phyloP scores from a whole-genome alignment of 2,888 invertebrate genomes.

The Bombyx huttoni region DNA sequence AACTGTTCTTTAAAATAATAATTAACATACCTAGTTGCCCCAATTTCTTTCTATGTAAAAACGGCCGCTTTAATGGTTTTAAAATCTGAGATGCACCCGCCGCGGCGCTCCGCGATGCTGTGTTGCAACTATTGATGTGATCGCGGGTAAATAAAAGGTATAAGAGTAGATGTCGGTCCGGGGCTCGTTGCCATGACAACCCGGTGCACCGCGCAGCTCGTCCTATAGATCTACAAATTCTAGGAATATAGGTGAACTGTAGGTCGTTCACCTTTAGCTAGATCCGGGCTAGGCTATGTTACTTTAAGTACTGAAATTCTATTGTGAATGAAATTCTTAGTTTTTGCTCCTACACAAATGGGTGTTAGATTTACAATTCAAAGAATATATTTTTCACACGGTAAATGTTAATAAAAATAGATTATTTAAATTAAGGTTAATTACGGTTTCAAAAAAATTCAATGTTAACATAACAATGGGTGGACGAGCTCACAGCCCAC shows the following conservation, averaged over 20 bases:
- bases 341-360: too few species aligned
- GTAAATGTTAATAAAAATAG: too few species aligned
- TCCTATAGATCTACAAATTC: not conserved
- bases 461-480: too few species aligned
- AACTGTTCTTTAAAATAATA: too few species aligned
- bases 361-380: too few species aligned
- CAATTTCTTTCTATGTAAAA: not conserved
- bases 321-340: too few species aligned
- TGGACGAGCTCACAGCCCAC: too few species aligned
- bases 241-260: not conserved
- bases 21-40: not conserved
- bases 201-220: constrained; percentile 2
- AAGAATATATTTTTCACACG: too few species aligned
- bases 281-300: not conserved
- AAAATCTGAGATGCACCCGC: not conserved
- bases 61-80: too few species aligned
- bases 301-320: not conserved
- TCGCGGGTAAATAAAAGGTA: not conserved
- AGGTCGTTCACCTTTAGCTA: constrained; percentile 2
- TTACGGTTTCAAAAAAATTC: too few species aligned
- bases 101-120: not conserved
- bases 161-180: not conserved
- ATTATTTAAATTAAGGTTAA: too few species aligned
- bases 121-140: not conserved
- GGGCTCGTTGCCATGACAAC: constrained; percentile 2